Evolutionary conservation across 2,113 vertebrate species (phyloP), one percentile per base, ranked within the genome.

Genomic region (Indicator indicator): DNA sequence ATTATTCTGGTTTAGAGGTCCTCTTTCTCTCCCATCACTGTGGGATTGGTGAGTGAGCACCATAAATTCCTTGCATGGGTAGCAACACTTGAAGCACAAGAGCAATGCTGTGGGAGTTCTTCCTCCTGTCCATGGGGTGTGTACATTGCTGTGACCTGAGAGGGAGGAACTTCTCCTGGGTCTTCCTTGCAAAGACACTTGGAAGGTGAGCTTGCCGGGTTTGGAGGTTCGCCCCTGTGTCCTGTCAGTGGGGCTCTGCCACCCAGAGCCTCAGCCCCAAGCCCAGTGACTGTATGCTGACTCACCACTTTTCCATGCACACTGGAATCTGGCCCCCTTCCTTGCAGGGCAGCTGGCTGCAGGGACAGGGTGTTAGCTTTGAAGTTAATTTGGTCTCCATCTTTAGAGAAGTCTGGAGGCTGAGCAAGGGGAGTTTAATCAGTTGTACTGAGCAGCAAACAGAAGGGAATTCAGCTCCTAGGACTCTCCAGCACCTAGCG

Each of bases 211-310:
- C 24, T 30, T 33, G 42, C 9, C 0, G 0, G 13, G 13, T 21
- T 50, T 72, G 40, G 58, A 70, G 63, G 64, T 30, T 71, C 52
- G 59, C 4, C 5, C 11, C n/a, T 15, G 5, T 18, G 15, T 86
- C 38, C 21, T 50, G 68, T 33, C 5, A 2, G 46, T 2, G 1
- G 23, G 21, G 46, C 21, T 68, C n/a, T 33, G 30, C 17, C 5
- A 59, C 19, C 19, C 5, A 1, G 32, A 64, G 42, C 42, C 27
- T 68, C 26, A 58, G 59, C 20, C 28, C 20, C 3, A 2, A 30
- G 59, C 11, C 3, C 0, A 33, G 20, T 2, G 1, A 26, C 23
- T 48, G 24, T 1, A 0, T 32, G 55, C 23, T 1, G 0, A 27
- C n/a, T 21, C 24, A 36, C 36, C 15, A 42, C 8, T 18, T 65